Percentiles rank a stretch among this genome's conserved stretches.
These are phyloP conservation scores for Portunus trituberculatus DNA, from an alignment of 1,140 invertebrate species.

Conservation along the genomic window DNA sequence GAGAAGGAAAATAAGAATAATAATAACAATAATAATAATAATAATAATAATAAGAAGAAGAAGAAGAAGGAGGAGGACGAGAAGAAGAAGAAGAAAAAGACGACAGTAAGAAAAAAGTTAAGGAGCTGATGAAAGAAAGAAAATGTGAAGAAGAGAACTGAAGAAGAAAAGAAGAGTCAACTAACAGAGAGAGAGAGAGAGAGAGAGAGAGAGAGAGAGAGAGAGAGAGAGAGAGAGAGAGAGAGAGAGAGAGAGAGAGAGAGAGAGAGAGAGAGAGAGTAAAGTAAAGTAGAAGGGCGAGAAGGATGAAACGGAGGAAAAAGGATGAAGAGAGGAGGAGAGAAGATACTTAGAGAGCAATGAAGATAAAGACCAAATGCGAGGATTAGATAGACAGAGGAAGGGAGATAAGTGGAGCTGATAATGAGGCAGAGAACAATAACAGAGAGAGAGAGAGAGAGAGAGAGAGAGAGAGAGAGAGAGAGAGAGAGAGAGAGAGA, in stretches of 20 bases:
- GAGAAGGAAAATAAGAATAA: no score
- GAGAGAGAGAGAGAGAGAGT: constrained; percentile 44
- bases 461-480: constrained; percentile 20
- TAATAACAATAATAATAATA: no score
- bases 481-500: constrained; percentile 10
- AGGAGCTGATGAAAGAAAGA: not conserved
- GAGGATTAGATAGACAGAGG: not conserved
- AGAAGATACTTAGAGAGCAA: not conserved
- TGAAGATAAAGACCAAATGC: not conserved
- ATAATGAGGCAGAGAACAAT: constrained; percentile 2
- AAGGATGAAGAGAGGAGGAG: not conserved
- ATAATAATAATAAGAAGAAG: no score
- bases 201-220: not conserved
- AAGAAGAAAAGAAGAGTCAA: not conserved
- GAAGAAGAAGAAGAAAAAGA: not conserved
- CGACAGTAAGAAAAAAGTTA: not conserved
- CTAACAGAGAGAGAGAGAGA: not conserved
- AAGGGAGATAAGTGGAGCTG: constrained; percentile 1
- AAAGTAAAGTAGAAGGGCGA: not conserved
- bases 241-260: constrained; percentile 61
- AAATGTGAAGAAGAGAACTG: not conserved
- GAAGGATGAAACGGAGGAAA: not conserved
- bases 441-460: constrained; percentile 7
- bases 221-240: not conserved
- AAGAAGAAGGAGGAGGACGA: no score